A percentile compares a stretch with the other conserved stretches of the same genome.
Evolutionary conservation across 2,888 invertebrate species (phyloP).

Genomic region (Heteropelma amictum): DNA sequence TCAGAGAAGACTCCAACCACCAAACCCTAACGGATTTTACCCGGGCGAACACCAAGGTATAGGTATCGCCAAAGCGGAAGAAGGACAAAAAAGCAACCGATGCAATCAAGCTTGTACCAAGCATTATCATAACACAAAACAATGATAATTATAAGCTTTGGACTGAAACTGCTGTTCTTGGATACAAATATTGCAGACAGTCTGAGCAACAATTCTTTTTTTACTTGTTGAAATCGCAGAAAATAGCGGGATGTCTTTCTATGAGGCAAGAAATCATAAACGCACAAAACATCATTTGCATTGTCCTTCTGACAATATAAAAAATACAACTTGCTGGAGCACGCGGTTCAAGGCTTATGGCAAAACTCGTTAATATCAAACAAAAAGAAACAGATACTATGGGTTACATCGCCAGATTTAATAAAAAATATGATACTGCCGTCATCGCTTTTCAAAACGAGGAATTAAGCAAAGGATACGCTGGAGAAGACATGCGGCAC

Average conservation of each 20-base stretch:
- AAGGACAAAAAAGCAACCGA: conserved; percentile 9
- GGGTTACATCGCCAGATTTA: conserved; percentile 7
- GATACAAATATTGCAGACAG: neutral
- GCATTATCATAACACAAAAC: conserved; percentile 1
- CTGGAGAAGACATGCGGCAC: conserved; percentile 13
- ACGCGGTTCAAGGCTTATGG: conserved; percentile 14
- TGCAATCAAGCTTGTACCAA: neutral
- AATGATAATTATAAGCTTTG: conserved; percentile 14
- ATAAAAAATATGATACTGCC: conserved; percentile 8
- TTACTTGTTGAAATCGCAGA: neutral
- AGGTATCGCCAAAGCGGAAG: neutral
- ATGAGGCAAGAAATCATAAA: conserved; percentile 6
- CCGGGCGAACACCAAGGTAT: conserved; percentile 9
- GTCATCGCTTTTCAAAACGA: conserved; percentile 20
- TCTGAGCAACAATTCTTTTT: conserved; percentile 17
- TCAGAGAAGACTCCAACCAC: neutral
- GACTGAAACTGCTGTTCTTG: neutral
- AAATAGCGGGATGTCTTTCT: conserved; percentile 3
- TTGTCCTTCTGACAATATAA: conserved; percentile 3
- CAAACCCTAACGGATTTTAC: conserved; percentile 24
- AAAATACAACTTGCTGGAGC: conserved; percentile 21
- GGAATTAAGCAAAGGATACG: neutral
- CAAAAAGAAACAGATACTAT: conserved; percentile 12
- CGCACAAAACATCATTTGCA: neutral
- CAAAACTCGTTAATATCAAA: conserved; percentile 2